A percentile compares a stretch with the other conserved stretches of the same genome.
Conservation (phyloP, 2,113 vertebrate species). For the Python bivittatus region DNA sequence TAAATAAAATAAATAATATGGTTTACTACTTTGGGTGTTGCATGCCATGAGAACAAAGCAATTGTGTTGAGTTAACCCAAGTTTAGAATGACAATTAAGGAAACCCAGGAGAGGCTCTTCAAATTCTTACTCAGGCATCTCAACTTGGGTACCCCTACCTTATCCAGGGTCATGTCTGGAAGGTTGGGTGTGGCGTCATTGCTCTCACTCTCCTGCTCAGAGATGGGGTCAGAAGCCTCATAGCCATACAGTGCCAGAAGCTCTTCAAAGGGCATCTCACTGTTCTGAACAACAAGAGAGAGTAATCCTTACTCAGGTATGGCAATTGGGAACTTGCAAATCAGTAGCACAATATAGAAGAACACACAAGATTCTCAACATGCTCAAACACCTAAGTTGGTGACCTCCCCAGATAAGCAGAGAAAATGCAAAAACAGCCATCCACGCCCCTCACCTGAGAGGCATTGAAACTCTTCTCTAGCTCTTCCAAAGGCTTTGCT, state of each 20-base stretch:
- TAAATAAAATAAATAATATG: no score
- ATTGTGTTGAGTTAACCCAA: not conserved
- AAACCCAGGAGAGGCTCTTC: not conserved
- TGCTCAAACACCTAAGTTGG: not conserved
- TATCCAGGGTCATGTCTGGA: constrained; percentile 87
- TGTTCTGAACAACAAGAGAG: constrained; percentile 73
- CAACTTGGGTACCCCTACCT: constrained; percentile 71
- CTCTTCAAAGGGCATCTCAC: constrained; percentile 90
- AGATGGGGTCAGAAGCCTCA: constrained; percentile 81
- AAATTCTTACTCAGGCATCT: not conserved
- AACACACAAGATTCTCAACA: not conserved
- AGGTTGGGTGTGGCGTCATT: constrained; percentile 76
- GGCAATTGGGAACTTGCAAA: not conserved
- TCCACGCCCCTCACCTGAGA: constrained; percentile 65
- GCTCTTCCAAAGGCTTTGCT: constrained; percentile 75
- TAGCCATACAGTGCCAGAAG: constrained; percentile 92
- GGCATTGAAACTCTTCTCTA: constrained; percentile 72
- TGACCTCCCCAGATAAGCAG: not conserved
- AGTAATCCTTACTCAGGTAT: constrained; percentile 3
- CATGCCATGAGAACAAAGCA: not conserved
- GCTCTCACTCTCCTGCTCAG: constrained; percentile 81
- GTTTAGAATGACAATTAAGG: not conserved
- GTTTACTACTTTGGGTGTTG: not conserved
- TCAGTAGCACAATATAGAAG: not conserved
- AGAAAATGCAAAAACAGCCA: not conserved